These are phyloP conservation scores for Pelobates fuscus DNA, from an alignment of 2,113 vertebrate genomes.

Conservation along the genomic window DNA sequence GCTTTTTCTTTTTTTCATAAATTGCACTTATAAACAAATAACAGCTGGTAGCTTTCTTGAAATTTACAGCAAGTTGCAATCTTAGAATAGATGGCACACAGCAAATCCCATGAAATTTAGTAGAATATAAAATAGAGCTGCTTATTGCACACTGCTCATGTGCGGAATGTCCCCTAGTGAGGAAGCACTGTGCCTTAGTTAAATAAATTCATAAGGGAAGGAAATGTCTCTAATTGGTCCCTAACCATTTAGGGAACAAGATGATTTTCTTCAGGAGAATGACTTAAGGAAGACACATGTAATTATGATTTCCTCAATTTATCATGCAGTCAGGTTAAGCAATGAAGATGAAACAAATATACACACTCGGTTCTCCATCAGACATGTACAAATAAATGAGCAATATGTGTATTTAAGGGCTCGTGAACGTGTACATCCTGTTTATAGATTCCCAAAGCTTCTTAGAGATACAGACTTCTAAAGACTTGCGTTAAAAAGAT, in stretches of 20 bases:
- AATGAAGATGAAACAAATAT: background rate
- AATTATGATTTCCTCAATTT: conserved; percentile 52
- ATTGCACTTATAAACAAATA: conserved; percentile 40
- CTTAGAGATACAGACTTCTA: conserved; percentile 61
- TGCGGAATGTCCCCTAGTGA: conserved; percentile 59
- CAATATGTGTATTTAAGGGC: conserved; percentile 54
- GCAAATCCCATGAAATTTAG: conserved; percentile 44
- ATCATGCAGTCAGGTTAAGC: conserved; percentile 43
- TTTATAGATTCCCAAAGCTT: conserved; percentile 64
- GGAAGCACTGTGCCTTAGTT: conserved; percentile 50
- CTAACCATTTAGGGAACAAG: conserved; percentile 58
- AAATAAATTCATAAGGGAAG: conserved; percentile 58
- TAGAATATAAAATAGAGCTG: conserved; percentile 53
- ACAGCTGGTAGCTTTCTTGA: conserved; percentile 36
- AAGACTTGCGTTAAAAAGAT: conserved; percentile 69
- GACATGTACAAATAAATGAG: conserved; percentile 46
- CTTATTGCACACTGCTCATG: conserved; percentile 29
- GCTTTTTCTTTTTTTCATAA: conserved; percentile 22
- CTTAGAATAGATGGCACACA: conserved; percentile 29
- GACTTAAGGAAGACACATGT: conserved; percentile 52
- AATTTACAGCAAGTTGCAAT: conserved; percentile 27
- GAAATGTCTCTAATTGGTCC: conserved; percentile 65
- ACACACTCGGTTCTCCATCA: background rate
- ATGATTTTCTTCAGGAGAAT: conserved; percentile 56
- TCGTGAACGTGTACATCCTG: conserved; percentile 38